Conservation (phyloP, 1,140 invertebrate genomes). For the Lepidurus packardi region DNA sequence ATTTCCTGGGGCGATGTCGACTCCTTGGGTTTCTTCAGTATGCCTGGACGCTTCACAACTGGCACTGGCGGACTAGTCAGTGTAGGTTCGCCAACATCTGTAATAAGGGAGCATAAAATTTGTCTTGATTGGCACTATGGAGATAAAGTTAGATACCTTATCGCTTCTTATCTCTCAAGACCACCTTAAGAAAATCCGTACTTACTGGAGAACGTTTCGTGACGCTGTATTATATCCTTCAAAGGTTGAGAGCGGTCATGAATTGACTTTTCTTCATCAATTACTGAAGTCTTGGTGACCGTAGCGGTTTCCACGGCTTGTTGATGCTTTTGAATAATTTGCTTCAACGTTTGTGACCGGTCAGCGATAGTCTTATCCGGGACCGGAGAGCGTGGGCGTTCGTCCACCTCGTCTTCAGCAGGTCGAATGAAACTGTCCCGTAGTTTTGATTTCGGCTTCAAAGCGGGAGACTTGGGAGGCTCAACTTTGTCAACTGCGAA, state of each 20-base stretch:
- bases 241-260: constrained; percentile 29
- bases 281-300: background rate
- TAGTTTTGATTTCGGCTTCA: constrained; percentile 42
- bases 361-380: constrained; percentile 29
- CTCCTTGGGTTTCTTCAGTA: constrained; percentile 38
- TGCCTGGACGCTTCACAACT: constrained; percentile 35
- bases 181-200: background rate
- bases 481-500: background rate
- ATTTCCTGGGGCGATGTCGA: constrained; percentile 29
- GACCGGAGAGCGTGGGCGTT: background rate
- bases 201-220: constrained; percentile 24
- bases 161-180: background rate
- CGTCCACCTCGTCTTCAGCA: constrained; percentile 11
- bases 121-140: background rate
- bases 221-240: constrained; percentile 27
- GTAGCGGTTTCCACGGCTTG: background rate
- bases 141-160: background rate
- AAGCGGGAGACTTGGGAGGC: constrained; percentile 34
- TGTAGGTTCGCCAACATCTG: background rate
- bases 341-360: constrained; percentile 35
- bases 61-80: constrained; percentile 20
- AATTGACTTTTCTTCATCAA: background rate
- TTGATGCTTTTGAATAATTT: constrained; percentile 41
- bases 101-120: background rate
- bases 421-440: constrained; percentile 40